Evolutionary conservation across 2,888 invertebrate genomes (phyloP), one percentile per base, ranked within the genome.

Genomic region (Chloromyia formosa): DNA sequence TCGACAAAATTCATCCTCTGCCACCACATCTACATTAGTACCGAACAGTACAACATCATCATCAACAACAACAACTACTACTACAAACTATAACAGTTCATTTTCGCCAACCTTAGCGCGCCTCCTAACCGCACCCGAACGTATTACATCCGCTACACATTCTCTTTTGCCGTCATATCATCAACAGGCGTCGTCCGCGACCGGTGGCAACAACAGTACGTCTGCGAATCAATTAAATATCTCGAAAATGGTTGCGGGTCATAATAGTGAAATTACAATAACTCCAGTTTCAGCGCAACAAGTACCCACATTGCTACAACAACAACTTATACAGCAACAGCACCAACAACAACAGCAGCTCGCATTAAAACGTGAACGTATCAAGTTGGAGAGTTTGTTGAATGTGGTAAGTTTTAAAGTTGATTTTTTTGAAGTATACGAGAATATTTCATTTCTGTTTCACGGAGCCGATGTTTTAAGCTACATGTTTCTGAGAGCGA

Each of bases 21-120:
- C 27, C 27, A 35, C 27, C 27, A 49, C 73, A 75, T 64, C 76
- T 58, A 73, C 77, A 77, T 66, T 77, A 14, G 75, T 22, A 16
- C 40, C 77, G 42, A 79, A 74, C 16, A 78, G 77, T 75, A 78
- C 78, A 76, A n/a, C 66, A 53, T 60, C 74, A n/a, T n/a, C n/a
- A n/a, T n/a, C n/a, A n/a, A n/a, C n/a, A n/a, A 35, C 27, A 35
- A 77, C 78, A 60, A 73, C 77, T 23, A 77, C 75, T 58, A 77
- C 78, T 53, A 64, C 77, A 53, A 78, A 76, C 60, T 79, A 77
- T 74, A 79, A 77, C 49, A 80, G 78, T 77, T 78, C 78, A 60
- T 80, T 80, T 53, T 93, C 93, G 81, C 93, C 93, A 78, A 94
- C 94, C 80, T 88, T 94, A 84, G 93, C 93, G 79, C 89, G 93